Conservation (phyloP, 2,113 vertebrate genomes). For the Potamarius usumacintae region DNA sequence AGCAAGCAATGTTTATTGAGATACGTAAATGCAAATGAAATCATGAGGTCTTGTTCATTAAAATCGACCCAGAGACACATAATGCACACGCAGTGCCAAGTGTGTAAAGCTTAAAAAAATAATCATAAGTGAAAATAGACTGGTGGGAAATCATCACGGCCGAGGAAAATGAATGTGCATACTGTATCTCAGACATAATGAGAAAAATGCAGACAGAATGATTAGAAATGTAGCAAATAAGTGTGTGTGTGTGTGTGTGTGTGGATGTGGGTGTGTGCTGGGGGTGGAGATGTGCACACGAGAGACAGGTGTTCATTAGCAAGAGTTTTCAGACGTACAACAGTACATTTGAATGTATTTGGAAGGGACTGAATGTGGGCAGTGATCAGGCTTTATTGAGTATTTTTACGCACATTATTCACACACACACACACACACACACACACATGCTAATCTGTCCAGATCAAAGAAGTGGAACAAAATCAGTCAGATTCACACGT, state of each 20-base stretch:
- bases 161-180: conserved; percentile 26
- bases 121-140: neutral
- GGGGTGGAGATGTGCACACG: neutral
- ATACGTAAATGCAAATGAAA: conserved; percentile 25
- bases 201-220: conserved; percentile 9
- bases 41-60: neutral
- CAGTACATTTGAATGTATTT: conserved; percentile 23
- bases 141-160: neutral
- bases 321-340: conserved; percentile 15
- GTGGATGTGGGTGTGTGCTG: conserved; percentile 2
- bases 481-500: conserved; percentile 27
- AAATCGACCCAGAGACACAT: conserved; percentile 4
- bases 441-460: conserved; percentile 37
- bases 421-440: conserved; percentile 5
- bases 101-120: neutral
- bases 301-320: conserved; percentile 44
- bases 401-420: neutral
- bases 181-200: conserved; percentile 1
- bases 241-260: neutral
- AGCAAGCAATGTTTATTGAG: neutral
- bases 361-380: conserved; percentile 26
- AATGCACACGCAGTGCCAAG: neutral
- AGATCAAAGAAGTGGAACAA: conserved; percentile 42
- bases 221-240: conserved; percentile 1
- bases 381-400: conserved; percentile 37